phyloP scores from a whole-genome alignment of 2,888 invertebrate species.

The Euclidia mi region DNA sequence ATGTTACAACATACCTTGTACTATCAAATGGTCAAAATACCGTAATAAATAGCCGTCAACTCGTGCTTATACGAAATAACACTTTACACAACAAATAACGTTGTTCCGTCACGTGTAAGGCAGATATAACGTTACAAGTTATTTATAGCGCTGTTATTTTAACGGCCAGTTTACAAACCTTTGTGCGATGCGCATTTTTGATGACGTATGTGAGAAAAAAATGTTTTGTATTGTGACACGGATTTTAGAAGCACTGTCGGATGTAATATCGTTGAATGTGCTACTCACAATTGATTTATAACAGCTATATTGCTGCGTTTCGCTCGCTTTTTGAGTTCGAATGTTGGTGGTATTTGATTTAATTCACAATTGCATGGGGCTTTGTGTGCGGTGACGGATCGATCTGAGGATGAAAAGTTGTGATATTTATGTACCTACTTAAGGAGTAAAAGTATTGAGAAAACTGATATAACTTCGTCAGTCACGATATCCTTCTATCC shows the following conservation, averaged over 20 bases:
- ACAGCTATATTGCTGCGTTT: background rate
- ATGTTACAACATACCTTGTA: too few relatives aligned
- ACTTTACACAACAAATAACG: conserved; percentile 39
- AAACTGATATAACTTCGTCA: too few relatives aligned
- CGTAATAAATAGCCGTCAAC: conserved; percentile 1
- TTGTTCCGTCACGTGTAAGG: conserved; percentile 50
- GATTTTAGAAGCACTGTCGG: conserved; percentile 8
- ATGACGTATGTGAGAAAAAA: conserved; percentile 17
- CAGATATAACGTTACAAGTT: conserved; percentile 50
- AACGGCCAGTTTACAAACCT: conserved; percentile 33
- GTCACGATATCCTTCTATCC: too few relatives aligned
- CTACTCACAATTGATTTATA: conserved; percentile 15
- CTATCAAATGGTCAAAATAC: too few relatives aligned
- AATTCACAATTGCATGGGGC: background rate
- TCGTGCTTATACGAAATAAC: conserved; percentile 7
- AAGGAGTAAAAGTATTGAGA: too few relatives aligned
- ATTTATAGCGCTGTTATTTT: conserved; percentile 55
- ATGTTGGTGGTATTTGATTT: background rate
- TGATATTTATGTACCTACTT: too few relatives aligned
- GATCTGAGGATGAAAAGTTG: too few relatives aligned
- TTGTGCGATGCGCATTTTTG: conserved; percentile 27
- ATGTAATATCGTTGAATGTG: conserved; percentile 15
- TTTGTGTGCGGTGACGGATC: too few relatives aligned
- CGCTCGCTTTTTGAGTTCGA: background rate
- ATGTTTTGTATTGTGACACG: conserved; percentile 8